Evolutionary conservation across 2,888 invertebrate species (phyloP).

Genomic region (Drosophila colorata): DNA sequence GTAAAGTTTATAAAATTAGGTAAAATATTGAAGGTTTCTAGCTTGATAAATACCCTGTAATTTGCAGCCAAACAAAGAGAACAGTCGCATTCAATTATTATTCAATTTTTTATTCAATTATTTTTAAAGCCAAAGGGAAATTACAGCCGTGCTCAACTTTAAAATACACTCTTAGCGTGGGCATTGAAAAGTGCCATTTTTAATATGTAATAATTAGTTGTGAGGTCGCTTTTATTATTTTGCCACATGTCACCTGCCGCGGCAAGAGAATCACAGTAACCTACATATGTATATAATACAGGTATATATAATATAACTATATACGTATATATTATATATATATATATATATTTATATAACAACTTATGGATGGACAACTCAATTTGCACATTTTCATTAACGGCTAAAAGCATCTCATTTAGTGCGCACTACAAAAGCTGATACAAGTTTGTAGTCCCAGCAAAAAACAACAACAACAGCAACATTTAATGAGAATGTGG

Average conservation of each 20-base stretch:
- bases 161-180: not conserved
- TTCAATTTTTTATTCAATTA: not conserved
- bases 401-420: conserved; percentile 70
- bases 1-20: no score
- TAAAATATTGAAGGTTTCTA: no score
- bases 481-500: conserved; percentile 32
- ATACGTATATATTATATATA: not conserved
- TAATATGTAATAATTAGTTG: conserved; percentile 6
- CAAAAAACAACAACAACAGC: conserved; percentile 13
- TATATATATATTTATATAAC: conserved; percentile 17
- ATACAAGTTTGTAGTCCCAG: conserved; percentile 40
- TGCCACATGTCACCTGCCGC: not conserved
- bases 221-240: not conserved
- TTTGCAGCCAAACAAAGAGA: no score
- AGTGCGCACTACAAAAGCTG: conserved; percentile 27
- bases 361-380: conserved; percentile 30
- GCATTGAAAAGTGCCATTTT: no score
- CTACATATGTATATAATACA: conserved; percentile 1
- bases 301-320: not conserved
- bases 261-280: conserved; percentile 6
- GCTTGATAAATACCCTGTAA: no score
- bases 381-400: conserved; percentile 67
- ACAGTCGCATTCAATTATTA: no score
- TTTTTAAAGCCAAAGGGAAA: not conserved
- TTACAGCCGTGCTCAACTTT: not conserved